Percentiles rank a stretch among this genome's conserved stretches.
These are phyloP conservation scores for Cyrtonyx montezumae DNA, from an alignment of 2,113 vertebrate species.

Conservation along the genomic window DNA sequence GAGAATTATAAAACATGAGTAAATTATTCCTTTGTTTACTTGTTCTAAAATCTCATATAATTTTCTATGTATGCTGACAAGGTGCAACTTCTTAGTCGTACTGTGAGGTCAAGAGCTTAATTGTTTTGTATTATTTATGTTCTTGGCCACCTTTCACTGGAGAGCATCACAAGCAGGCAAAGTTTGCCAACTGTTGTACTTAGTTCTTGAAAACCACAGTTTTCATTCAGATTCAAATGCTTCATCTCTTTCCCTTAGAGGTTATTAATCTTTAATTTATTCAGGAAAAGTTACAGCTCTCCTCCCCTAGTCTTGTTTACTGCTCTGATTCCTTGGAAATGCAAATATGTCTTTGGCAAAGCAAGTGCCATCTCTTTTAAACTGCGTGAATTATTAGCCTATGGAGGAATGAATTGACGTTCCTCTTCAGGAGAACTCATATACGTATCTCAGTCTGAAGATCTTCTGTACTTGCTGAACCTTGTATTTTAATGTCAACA, in stretches of 20 bases:
- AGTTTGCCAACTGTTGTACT: conserved; percentile 14
- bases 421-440: neutral
- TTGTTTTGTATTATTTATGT: neutral
- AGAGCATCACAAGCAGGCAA: neutral
- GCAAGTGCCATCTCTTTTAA: conserved; percentile 51
- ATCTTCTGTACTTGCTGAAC: neutral
- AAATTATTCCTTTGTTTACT: neutral
- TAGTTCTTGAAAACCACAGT: conserved; percentile 47
- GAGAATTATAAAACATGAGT: neutral
- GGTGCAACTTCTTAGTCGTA: conserved; percentile 3
- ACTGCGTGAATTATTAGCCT: conserved; percentile 11
- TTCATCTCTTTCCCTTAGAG: conserved; percentile 3
- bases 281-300: conserved; percentile 46
- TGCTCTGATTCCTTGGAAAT: conserved; percentile 60
- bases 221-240: conserved; percentile 64
- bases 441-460: neutral
- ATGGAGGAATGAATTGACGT: neutral
- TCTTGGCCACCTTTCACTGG: conserved; percentile 6
- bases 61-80: neutral
- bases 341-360: conserved; percentile 47
- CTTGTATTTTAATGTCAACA: neutral
- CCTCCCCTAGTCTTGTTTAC: conserved; percentile 47
- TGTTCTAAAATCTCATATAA: neutral
- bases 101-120: neutral
- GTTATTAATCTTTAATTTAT: conserved; percentile 58